These are phyloP conservation scores for Leucoptera coffeella DNA, from an alignment of 2,888 invertebrate genomes.

Conservation along the genomic window DNA sequence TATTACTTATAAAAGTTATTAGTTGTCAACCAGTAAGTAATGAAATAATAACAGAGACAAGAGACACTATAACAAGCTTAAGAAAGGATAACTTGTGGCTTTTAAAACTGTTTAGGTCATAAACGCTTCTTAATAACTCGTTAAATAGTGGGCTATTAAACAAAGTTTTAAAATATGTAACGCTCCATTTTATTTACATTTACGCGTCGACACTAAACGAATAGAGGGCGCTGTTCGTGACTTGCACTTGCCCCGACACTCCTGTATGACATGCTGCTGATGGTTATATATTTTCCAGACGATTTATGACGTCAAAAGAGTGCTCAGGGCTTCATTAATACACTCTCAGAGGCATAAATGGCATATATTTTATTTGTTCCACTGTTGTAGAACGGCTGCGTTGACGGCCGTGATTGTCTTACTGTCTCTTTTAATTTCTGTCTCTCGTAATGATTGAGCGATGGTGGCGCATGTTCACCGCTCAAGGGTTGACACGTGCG, in stretches of 20 bases:
- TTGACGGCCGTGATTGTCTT: not conserved
- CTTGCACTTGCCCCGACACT: conserved; percentile 8
- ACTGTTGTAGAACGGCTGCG: conserved; percentile 29
- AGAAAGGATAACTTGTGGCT: conserved; percentile 38
- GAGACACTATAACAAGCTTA: conserved; percentile 18
- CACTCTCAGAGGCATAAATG: conserved; percentile 43
- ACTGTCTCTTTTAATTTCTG: too few species aligned
- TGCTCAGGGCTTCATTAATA: conserved; percentile 37
- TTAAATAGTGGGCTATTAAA: conserved; percentile 48
- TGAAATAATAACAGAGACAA: too few species aligned
- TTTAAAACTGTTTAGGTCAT: conserved; percentile 38
- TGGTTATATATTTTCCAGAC: conserved; percentile 51
- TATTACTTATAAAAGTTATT: too few species aligned
- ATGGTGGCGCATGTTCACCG: not conserved
- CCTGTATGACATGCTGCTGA: conserved; percentile 44
- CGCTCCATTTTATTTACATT: conserved; percentile 45
- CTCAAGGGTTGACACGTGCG: conserved; percentile 20
- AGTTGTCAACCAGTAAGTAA: too few species aligned
- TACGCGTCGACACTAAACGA: conserved; percentile 7
- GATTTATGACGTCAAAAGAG: conserved; percentile 51
- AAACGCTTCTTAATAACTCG: conserved; percentile 49
- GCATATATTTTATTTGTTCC: conserved; percentile 44
- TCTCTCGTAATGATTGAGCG: not conserved
- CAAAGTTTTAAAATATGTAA: conserved; percentile 47
- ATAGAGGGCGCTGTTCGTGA: not conserved